Percentiles rank a stretch among this genome's conserved stretches.
Evolutionary conservation across 1,140 invertebrate species (phyloP).

Genomic region (Aphaenogaster rudis): DNA sequence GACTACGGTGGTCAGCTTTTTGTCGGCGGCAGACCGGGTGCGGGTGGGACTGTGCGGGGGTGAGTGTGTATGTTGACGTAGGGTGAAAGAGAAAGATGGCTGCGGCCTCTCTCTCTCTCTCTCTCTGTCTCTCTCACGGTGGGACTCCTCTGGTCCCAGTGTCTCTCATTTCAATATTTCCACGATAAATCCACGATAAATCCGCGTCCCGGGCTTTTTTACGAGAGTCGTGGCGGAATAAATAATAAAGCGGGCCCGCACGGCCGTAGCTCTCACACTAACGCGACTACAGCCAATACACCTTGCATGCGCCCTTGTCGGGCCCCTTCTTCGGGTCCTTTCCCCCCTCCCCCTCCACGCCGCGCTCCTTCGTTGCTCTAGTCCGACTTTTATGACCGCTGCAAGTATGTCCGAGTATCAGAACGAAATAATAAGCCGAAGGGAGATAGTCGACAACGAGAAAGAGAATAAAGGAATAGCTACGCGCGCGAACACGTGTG

Average conservation of each 20-base stretch:
- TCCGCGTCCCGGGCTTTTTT: conserved; percentile 76
- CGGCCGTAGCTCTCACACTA: conserved; percentile 40
- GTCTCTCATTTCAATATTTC: conserved; percentile 81
- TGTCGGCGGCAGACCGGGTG: conserved; percentile 33
- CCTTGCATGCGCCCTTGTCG: conserved; percentile 7
- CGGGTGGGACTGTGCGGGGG: conserved; percentile 26
- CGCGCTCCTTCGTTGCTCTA: conserved; percentile 29
- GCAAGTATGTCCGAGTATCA: conserved; percentile 69
- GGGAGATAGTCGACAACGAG: background rate
- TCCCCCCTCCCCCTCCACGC: conserved; percentile 1
- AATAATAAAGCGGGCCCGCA: conserved; percentile 77
- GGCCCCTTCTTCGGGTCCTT: background rate
- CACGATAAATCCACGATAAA: conserved; percentile 83
- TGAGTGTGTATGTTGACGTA: conserved; percentile 19
- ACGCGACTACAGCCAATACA: conserved; percentile 4
- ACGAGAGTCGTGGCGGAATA: conserved; percentile 80
- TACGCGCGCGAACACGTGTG: background rate
- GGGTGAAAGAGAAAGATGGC: conserved; percentile 42
- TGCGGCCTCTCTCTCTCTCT: background rate
- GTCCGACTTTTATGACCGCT: conserved; percentile 74
- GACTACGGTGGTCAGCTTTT: conserved; percentile 67
- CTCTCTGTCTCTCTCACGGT: background rate
- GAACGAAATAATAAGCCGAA: conserved; percentile 78
- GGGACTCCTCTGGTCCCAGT: conserved; percentile 22
- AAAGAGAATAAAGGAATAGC: background rate